Evolutionary conservation across 2,797 vertebrate species (phyloP).

Genomic region (Malurus splendens): DNA sequence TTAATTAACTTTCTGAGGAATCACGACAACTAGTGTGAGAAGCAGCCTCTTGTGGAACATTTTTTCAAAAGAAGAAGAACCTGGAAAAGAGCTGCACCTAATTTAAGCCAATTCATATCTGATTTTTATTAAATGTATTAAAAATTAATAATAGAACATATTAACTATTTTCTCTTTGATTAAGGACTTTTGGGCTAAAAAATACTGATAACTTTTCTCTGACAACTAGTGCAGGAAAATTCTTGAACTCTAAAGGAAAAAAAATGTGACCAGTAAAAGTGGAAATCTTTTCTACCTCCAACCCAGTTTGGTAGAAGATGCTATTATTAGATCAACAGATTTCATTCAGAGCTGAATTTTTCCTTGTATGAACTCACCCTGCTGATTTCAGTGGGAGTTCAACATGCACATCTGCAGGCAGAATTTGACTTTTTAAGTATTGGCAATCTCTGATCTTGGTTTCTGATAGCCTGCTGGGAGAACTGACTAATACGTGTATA

Average conservation of each 20-base stretch:
- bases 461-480: constrained; percentile 30
- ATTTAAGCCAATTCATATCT: not conserved
- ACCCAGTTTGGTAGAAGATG: not conserved
- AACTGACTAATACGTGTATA: constrained; percentile 3
- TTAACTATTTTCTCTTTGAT: not conserved
- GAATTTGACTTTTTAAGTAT: constrained; percentile 44
- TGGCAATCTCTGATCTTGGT: constrained; percentile 38
- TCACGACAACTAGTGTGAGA: not conserved
- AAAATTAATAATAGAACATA: not conserved
- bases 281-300: not conserved
- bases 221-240: not conserved
- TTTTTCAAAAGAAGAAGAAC: not conserved
- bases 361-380: not conserved
- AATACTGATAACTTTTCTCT: not conserved
- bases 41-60: not conserved
- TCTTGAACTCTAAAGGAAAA: not conserved
- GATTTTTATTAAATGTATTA: not conserved
- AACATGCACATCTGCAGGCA: not conserved
- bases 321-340: constrained; percentile 39
- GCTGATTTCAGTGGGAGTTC: constrained; percentile 31
- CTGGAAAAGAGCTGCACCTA: not conserved
- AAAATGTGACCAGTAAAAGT: not conserved
- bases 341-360: constrained; percentile 21
- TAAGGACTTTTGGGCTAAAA: not conserved
- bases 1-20: not conserved